A percentile compares a stretch with the other conserved stretches of the same genome.
phyloP scores from a whole-genome alignment of 2,888 invertebrate species.

The Xestia sexstrigata region DNA sequence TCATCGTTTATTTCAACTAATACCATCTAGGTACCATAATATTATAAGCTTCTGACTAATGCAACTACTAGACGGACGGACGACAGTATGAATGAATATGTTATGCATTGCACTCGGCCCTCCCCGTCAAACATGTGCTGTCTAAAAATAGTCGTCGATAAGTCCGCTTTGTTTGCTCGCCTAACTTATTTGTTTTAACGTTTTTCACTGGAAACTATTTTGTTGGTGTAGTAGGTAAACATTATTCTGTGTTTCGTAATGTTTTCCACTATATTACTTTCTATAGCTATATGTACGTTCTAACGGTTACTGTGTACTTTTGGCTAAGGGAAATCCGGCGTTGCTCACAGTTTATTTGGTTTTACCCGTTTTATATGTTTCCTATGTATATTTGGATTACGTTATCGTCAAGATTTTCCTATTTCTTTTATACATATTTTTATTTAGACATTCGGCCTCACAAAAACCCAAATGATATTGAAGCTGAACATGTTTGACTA shows the following conservation, averaged over 20 bases:
- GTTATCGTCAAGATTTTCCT: constrained; percentile 19
- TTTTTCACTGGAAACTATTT: constrained; percentile 64
- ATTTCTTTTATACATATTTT: constrained; percentile 24
- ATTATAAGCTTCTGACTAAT: constrained; percentile 35
- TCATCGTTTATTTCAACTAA: not conserved
- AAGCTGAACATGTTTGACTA: constrained; percentile 44
- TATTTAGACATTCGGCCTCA: constrained; percentile 12
- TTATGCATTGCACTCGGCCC: constrained; percentile 47
- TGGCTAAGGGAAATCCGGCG: constrained; percentile 57
- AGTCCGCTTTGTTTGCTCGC: constrained; percentile 64
- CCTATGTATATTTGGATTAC: constrained; percentile 38
- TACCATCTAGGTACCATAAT: constrained; percentile 1
- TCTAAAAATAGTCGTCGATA: constrained; percentile 70
- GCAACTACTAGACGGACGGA: constrained; percentile 50
- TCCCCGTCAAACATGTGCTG: constrained; percentile 62
- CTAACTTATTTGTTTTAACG: constrained; percentile 64
- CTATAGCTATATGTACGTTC: constrained; percentile 25
- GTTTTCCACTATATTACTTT: constrained; percentile 42
- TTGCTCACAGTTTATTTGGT: constrained; percentile 44
- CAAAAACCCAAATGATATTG: constrained; percentile 13
- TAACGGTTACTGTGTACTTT: constrained; percentile 37
- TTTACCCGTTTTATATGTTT: constrained; percentile 40
- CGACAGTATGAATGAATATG: constrained; percentile 67
- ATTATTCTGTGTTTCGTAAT: constrained; percentile 62
- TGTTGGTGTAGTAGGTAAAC: constrained; percentile 62